Conservation (phyloP, 2,888 invertebrate species). For the Hoplodrina ambigua region DNA sequence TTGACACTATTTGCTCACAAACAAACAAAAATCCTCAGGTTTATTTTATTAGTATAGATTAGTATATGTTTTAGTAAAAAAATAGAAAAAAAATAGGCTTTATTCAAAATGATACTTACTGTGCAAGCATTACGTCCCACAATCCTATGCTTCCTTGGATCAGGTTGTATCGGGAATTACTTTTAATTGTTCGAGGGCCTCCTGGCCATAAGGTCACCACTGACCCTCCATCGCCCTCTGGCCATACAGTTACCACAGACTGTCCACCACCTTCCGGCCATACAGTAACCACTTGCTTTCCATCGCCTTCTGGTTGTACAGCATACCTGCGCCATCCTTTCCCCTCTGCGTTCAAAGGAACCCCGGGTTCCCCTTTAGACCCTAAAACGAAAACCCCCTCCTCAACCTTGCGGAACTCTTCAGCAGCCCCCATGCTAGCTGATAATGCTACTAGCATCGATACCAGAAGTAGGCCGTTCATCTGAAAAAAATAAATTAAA, state of each 20-base stretch:
- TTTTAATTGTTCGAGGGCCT: neutral
- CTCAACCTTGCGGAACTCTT: neutral
- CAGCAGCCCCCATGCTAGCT: neutral
- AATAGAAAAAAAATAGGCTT: neutral
- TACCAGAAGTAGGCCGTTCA: conserved; percentile 11
- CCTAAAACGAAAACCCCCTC: neutral
- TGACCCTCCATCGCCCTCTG: too few relatives aligned
- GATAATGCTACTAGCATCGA: conserved; percentile 18
- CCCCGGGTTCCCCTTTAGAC: neutral
- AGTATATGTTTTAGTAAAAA: too few relatives aligned
- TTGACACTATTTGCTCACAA: too few relatives aligned
- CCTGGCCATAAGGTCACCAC: neutral
- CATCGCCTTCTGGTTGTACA: too few relatives aligned
- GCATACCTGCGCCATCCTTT: neutral
- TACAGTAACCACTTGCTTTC: too few relatives aligned
- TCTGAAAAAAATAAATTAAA: too few relatives aligned
- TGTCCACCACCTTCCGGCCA: too few relatives aligned
- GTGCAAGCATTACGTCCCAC: neutral
- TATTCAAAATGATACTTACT: neutral
- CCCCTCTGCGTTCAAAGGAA: neutral
- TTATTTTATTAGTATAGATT: too few relatives aligned
- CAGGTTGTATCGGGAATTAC: neutral
- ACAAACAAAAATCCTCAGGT: too few relatives aligned
- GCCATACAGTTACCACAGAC: too few relatives aligned
- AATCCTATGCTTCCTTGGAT: neutral